Percentiles rank a stretch among this genome's conserved stretches.
Evolutionary conservation across 1,140 invertebrate genomes (phyloP).

Genomic region (Musca domestica): DNA sequence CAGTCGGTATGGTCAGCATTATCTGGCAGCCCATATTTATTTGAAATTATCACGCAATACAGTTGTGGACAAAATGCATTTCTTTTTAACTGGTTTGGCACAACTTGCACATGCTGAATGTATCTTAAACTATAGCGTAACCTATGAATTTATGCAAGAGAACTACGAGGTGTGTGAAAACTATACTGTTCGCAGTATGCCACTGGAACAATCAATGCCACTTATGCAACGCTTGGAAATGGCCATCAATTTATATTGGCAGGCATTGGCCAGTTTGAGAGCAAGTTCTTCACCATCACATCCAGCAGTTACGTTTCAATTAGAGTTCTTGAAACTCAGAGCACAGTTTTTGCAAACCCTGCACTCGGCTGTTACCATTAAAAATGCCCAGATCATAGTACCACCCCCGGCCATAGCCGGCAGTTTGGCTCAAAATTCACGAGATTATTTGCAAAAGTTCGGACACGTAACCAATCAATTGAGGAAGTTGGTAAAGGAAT

Average conservation of each 20-base stretch:
- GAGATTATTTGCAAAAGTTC: constrained; percentile 80
- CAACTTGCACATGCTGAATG: constrained; percentile 69
- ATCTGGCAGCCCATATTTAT: constrained; percentile 68
- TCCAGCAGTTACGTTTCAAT: constrained; percentile 64
- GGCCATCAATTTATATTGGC: constrained; percentile 63
- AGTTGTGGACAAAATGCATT: constrained; percentile 85
- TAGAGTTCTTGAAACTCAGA: constrained; percentile 72
- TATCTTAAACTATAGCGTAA: constrained; percentile 54
- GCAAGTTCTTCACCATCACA: constrained; percentile 56
- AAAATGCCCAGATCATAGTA: constrained; percentile 80
- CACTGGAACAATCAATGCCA: constrained; percentile 37
- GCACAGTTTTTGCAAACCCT: constrained; percentile 76
- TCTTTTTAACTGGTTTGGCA: constrained; percentile 81
- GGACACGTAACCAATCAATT: constrained; percentile 78
- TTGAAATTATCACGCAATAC: constrained; percentile 69
- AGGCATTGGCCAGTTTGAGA: constrained; percentile 70
- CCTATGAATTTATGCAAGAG: constrained; percentile 39
- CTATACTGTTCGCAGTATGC: neutral
- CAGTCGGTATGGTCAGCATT: constrained; percentile 76
- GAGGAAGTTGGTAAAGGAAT: constrained; percentile 62
- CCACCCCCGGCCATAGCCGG: constrained; percentile 90
- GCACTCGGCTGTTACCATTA: constrained; percentile 72
- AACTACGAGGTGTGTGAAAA: constrained; percentile 39
- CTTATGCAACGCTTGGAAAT: constrained; percentile 62
- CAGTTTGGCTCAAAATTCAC: constrained; percentile 71